A percentile compares a stretch with the other conserved stretches of the same genome.
Conservation (phyloP, 1,140 invertebrate species). For the Drosophila ambigua region DNA sequence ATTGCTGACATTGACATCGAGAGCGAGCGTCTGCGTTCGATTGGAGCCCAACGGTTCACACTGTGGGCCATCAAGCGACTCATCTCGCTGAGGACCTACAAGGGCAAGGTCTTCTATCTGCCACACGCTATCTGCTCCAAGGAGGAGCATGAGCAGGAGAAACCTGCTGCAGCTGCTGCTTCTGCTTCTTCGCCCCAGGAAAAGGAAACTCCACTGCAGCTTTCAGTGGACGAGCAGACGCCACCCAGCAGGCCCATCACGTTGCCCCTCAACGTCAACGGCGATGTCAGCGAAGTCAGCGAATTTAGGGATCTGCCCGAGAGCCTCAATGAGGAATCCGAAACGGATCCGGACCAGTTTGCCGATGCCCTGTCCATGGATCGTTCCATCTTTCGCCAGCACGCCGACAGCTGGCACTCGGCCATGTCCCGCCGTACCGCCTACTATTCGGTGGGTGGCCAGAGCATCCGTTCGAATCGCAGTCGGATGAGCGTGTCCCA, state of each 20-base stretch:
- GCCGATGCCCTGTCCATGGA: constrained; percentile 57
- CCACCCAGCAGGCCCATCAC: constrained; percentile 10
- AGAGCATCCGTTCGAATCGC: constrained; percentile 71
- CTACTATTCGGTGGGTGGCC: constrained; percentile 89
- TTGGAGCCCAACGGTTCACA: constrained; percentile 95
- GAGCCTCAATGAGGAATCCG: constrained; percentile 1
- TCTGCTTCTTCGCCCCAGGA: not conserved
- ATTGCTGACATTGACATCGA: constrained; percentile 99
- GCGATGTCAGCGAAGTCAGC: not conserved
- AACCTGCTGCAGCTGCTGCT: not conserved
- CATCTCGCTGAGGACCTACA: constrained; percentile 89
- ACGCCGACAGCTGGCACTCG: constrained; percentile 92
- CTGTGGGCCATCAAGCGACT: constrained; percentile 94
- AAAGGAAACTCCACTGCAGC: not conserved
- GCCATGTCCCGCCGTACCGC: constrained; percentile 89
- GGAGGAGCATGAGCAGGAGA: constrained; percentile 18
- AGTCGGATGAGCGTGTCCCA: constrained; percentile 62
- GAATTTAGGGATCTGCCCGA: constrained; percentile 62
- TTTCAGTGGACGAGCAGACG: not conserved
- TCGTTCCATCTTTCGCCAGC: constrained; percentile 83
- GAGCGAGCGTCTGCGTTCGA: constrained; percentile 94
- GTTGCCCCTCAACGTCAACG: constrained; percentile 27
- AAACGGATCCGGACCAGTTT: constrained; percentile 43
- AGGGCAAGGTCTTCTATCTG: constrained; percentile 88
- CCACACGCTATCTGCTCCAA: too few relatives aligned